Conservation (phyloP, 2,797 vertebrate genomes). For the Pipistrellus nathusii region DNA sequence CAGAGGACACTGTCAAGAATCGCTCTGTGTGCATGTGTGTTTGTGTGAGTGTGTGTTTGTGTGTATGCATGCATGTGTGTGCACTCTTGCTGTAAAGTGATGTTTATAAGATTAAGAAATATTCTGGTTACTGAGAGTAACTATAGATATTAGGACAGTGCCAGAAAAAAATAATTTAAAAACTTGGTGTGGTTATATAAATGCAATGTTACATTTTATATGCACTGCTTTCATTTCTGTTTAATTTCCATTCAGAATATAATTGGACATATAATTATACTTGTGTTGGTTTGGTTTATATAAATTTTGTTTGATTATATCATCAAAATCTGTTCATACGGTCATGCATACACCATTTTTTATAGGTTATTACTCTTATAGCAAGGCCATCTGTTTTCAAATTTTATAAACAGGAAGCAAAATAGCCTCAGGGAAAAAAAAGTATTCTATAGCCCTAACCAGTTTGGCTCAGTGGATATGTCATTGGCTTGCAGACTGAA, state of each 20-base stretch:
- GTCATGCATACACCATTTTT: constrained; percentile 58
- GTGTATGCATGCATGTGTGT: accelerated
- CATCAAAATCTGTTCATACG: constrained; percentile 65
- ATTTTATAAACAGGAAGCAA: constrained; percentile 57
- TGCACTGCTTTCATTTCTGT: constrained; percentile 37
- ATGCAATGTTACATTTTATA: background rate
- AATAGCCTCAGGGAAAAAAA: constrained; percentile 5
- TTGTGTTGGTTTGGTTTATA: constrained; percentile 40
- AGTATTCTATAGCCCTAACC: background rate
- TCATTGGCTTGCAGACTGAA: no score
- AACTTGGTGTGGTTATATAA: background rate
- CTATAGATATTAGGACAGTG: background rate
- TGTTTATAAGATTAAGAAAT: background rate
- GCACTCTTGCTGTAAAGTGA: background rate
- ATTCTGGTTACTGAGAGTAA: background rate
- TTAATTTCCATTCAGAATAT: constrained; percentile 39
- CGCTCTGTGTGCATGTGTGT: accelerated
- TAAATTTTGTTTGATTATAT: constrained; percentile 46
- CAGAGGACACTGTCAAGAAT: background rate
- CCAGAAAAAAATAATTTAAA: constrained; percentile 1
- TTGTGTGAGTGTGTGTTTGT: accelerated
- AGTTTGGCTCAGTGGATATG: no score
- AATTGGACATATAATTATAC: constrained; percentile 54
- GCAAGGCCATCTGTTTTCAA: constrained; percentile 65
- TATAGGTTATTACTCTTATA: constrained; percentile 60